These are phyloP conservation scores for Sycobia sp. DNA, from an alignment of 1,140 invertebrate genomes.

Conservation along the genomic window DNA sequence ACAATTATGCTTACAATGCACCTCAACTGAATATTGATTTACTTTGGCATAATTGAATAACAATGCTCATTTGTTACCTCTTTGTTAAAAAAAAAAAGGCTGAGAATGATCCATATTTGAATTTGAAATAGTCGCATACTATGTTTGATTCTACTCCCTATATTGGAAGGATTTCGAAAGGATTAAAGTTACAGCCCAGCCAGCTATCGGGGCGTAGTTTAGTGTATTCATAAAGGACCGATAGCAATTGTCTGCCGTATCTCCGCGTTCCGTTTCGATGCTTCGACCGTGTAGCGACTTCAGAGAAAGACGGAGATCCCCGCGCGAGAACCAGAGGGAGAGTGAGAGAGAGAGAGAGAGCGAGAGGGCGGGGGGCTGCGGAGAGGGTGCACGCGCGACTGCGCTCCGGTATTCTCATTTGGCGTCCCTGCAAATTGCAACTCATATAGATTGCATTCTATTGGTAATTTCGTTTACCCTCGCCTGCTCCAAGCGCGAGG, in stretches of 20 bases:
- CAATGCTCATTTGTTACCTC: too few species aligned
- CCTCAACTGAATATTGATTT: too few species aligned
- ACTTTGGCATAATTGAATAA: too few species aligned
- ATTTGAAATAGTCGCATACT: too few species aligned
- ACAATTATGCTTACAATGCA: too few species aligned
- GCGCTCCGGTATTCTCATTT: background rate
- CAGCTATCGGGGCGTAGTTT: constrained; percentile 21
- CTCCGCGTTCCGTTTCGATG: constrained; percentile 54
- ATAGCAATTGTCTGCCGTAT: constrained; percentile 57
- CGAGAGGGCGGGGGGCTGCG: background rate
- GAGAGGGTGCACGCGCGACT: background rate
- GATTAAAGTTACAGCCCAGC: constrained; percentile 8
- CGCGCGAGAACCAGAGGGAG: too few species aligned
- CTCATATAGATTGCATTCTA: constrained; percentile 49
- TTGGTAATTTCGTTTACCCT: constrained; percentile 43
- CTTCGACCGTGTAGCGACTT: constrained; percentile 34
- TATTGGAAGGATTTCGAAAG: too few species aligned
- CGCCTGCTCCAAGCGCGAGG: background rate
- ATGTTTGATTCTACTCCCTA: too few species aligned
- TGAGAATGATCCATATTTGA: too few species aligned
- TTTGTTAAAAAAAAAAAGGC: too few species aligned
- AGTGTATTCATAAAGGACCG: constrained; percentile 40
- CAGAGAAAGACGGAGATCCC: background rate
- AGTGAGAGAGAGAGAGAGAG: background rate
- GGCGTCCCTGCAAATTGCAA: constrained; percentile 2